Percentiles rank a stretch among this genome's conserved stretches.
phyloP scores from a whole-genome alignment of 1,140 invertebrate genomes.

The Drosophila carrolli region DNA sequence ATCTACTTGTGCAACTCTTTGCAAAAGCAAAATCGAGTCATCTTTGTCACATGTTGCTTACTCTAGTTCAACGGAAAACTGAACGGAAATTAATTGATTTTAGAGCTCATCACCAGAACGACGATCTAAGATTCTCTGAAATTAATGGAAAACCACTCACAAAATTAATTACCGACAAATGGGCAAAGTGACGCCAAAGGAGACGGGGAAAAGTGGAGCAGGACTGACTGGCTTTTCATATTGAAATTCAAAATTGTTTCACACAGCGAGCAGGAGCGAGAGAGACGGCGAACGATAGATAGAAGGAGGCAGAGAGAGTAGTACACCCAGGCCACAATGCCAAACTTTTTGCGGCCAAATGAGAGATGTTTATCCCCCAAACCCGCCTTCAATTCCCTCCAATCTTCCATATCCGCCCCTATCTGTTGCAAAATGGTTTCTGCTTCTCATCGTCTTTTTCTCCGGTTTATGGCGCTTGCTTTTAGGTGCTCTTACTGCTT shows the following conservation, averaged over 20 bases:
- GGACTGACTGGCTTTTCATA: constrained; percentile 32
- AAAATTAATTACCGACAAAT: constrained; percentile 68
- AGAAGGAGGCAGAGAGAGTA: not conserved
- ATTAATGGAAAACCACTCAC: constrained; percentile 61
- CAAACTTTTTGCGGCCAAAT: constrained; percentile 48
- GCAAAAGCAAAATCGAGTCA: constrained; percentile 12
- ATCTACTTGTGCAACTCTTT: not conserved
- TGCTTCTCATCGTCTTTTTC: constrained; percentile 26
- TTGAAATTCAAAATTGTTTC: constrained; percentile 49
- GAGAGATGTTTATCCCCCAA: constrained; percentile 21
- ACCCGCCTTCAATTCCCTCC: not conserved
- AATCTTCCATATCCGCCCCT: not conserved
- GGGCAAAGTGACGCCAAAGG: constrained; percentile 7
- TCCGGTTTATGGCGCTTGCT: constrained; percentile 1
- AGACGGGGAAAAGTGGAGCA: not conserved
- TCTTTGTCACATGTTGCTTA: constrained; percentile 59
- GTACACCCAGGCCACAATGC: constrained; percentile 30
- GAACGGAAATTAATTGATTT: constrained; percentile 69
- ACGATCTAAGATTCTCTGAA: constrained; percentile 44
- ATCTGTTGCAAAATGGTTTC: constrained; percentile 44
- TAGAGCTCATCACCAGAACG: constrained; percentile 20
- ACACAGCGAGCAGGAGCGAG: not conserved
- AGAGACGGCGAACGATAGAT: not conserved
- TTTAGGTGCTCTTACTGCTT: constrained; percentile 3
- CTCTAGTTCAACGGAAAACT: constrained; percentile 1